Evolutionary conservation across 2,888 invertebrate genomes (phyloP).

Genomic region (Clanis bilineata): DNA sequence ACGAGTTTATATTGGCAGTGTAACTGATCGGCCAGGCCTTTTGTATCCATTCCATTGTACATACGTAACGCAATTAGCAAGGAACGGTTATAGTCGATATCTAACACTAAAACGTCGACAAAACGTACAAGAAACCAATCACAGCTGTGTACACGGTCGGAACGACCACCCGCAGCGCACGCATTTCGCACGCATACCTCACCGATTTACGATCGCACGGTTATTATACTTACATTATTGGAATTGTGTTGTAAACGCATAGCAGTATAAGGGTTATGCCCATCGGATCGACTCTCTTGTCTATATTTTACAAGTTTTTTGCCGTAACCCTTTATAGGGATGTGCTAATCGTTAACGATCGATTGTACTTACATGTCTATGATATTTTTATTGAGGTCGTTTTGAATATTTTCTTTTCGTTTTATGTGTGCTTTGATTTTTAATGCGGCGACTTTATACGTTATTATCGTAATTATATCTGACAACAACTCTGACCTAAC

Average conservation of each 20-base stretch:
- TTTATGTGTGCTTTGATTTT: not conserved
- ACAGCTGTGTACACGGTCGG: not conserved
- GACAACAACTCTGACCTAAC: not conserved
- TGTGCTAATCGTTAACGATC: not conserved
- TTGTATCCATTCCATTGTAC: not conserved
- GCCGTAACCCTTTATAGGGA: not conserved
- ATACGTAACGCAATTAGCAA: not conserved
- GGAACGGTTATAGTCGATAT: not conserved
- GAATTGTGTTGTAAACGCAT: slow-evolving; percentile 9
- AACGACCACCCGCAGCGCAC: slow-evolving; percentile 12
- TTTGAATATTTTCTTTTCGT: slow-evolving; percentile 7
- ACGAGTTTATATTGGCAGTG: not conserved
- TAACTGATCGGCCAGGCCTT: not conserved
- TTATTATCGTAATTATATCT: not conserved
- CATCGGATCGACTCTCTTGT: slow-evolving; percentile 1
- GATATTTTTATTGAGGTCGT: slow-evolving; percentile 6
- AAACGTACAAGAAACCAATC: not conserved
- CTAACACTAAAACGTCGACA: not conserved
- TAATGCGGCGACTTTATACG: not conserved
- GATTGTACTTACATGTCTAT: not conserved
- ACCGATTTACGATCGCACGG: slow-evolving; percentile 14
- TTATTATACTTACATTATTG: slow-evolving; percentile 8
- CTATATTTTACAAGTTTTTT: slow-evolving; percentile 3
- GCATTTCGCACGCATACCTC: slow-evolving; percentile 11
- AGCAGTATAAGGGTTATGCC: slow-evolving; percentile 10